Evolutionary conservation across 2,888 invertebrate genomes (phyloP).

Genomic region (Cataglyphis albicans): DNA sequence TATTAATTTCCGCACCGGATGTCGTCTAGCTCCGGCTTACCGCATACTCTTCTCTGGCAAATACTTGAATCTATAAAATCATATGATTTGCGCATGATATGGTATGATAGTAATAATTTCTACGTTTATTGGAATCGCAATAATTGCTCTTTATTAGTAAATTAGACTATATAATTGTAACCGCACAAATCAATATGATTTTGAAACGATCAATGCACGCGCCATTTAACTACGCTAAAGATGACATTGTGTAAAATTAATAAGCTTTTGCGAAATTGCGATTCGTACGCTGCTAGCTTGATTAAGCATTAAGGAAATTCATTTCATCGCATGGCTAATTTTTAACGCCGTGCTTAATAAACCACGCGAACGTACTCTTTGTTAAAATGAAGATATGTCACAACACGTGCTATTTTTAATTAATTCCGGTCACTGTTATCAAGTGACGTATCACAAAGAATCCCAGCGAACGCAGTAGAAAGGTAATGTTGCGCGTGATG

Average conservation of each 20-base stretch:
- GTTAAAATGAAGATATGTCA: not conserved
- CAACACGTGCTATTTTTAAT: slow-evolving; percentile 22
- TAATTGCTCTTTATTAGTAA: not conserved
- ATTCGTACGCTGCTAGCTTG: not conserved
- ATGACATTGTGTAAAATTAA: slow-evolving; percentile 24
- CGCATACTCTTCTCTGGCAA: not conserved
- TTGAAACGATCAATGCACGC: not conserved
- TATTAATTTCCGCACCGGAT: slow-evolving; percentile 26
- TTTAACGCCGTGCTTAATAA: slow-evolving; percentile 3
- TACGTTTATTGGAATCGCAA: not conserved
- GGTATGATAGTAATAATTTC: not conserved
- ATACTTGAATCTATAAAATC: not conserved
- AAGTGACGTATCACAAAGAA: slow-evolving; percentile 6
- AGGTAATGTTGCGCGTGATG: not conserved
- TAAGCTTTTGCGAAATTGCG: slow-evolving; percentile 27
- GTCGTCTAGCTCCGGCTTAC: slow-evolving; percentile 4
- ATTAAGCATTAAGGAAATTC: slow-evolving; percentile 29
- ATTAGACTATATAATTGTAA: slow-evolving; percentile 9
- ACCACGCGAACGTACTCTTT: not conserved
- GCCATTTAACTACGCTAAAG: slow-evolving; percentile 6
- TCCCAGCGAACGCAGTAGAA: not conserved
- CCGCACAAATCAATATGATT: not conserved
- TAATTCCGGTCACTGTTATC: slow-evolving; percentile 4
- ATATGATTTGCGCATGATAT: not conserved
- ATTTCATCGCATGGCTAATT: slow-evolving; percentile 11